Percentiles rank a stretch among this genome's conserved stretches.
Conservation (phyloP, 2,888 invertebrate species). For the Napeogenes inachia region DNA sequence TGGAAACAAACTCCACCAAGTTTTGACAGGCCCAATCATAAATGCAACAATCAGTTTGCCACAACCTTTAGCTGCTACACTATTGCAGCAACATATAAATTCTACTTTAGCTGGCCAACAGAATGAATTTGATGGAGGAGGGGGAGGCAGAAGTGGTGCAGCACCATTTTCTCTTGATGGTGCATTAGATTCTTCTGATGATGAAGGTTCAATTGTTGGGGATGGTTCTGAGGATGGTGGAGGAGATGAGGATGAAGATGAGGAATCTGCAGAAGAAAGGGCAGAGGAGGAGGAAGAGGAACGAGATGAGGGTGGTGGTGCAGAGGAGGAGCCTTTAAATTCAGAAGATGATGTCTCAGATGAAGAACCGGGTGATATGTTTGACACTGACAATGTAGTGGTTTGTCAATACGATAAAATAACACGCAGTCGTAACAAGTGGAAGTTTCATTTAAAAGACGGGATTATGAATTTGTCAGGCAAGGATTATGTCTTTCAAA, state of each 20-base stretch:
- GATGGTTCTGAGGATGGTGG: constrained; percentile 82
- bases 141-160: constrained; percentile 66
- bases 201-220: constrained; percentile 81
- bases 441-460: constrained; percentile 99
- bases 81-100: constrained; percentile 93
- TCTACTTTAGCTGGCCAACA: constrained; percentile 81
- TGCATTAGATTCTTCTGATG: constrained; percentile 83
- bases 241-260: constrained; percentile 85
- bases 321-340: constrained; percentile 93
- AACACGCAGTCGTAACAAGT: constrained; percentile 97
- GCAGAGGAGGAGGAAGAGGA: constrained; percentile 83
- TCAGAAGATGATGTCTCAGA: constrained; percentile 98
- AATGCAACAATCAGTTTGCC: constrained; percentile 94
- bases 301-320: constrained; percentile 81
- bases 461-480: constrained; percentile 99
- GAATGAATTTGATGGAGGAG: constrained; percentile 70
- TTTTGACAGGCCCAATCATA: constrained; percentile 91
- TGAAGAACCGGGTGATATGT: constrained; percentile 95
- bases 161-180: constrained; percentile 78
- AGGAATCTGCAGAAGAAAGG: constrained; percentile 83
- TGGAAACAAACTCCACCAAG: constrained; percentile 82
- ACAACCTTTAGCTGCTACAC: constrained; percentile 85
- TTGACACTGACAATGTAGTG: constrained; percentile 99
- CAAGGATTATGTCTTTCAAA: constrained; percentile 99
- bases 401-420: constrained; percentile 99